Conservation (phyloP, 2,888 invertebrate genomes). For the Pristionchus fissidentatus region DNA sequence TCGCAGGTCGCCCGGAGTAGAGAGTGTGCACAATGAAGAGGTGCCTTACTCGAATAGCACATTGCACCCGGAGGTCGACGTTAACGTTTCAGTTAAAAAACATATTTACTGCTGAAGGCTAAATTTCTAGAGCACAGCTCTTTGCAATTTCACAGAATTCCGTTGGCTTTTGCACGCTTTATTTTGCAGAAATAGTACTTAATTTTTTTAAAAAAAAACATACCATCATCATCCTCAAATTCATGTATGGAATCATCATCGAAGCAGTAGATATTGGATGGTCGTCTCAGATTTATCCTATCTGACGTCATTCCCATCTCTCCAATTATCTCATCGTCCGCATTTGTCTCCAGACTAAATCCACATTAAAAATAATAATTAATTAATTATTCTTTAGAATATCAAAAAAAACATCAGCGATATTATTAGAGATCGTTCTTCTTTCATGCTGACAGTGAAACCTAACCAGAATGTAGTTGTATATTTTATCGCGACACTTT, state of each 20-base stretch:
- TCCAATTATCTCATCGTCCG: constrained; percentile 34
- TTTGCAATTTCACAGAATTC: too few species aligned
- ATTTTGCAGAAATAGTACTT: too few species aligned
- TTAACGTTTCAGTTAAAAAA: too few species aligned
- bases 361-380: neutral
- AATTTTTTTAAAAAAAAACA: constrained; percentile 39
- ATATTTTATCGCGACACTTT: constrained; percentile 46
- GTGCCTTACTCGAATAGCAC: too few species aligned
- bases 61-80: too few species aligned
- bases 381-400: neutral
- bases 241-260: constrained; percentile 74
- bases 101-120: too few species aligned
- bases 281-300: constrained; percentile 52
- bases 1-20: too few species aligned
- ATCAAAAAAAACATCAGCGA: neutral
- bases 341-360: constrained; percentile 35
- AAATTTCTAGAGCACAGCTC: too few species aligned
- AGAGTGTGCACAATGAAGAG: too few species aligned
- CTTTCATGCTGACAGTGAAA: neutral
- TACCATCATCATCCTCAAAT: constrained; percentile 73
- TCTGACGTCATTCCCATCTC: neutral
- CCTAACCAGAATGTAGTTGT: neutral
- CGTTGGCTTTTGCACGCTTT: too few species aligned
- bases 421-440: neutral
- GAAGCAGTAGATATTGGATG: constrained; percentile 72